phyloP scores from a whole-genome alignment of 2,797 vertebrate species.

The Poeciliopsis turneri region DNA sequence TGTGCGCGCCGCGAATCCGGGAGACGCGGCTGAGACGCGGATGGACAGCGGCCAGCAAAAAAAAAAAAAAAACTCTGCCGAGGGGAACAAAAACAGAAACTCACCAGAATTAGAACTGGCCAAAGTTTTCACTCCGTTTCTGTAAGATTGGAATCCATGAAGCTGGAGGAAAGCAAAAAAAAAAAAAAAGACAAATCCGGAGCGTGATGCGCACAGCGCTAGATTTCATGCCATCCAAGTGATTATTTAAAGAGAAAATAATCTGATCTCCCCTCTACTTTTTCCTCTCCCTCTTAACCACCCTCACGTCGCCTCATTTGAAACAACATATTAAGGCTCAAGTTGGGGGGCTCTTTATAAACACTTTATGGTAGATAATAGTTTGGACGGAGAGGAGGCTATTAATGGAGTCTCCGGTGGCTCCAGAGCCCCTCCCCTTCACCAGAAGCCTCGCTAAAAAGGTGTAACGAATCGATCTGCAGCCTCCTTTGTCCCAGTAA shows the following conservation, averaged over 20 bases:
- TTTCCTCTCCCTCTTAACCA: not conserved
- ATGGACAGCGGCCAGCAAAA: not conserved
- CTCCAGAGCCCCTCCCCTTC: slow-evolving; percentile 93
- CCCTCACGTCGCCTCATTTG: slow-evolving; percentile 42
- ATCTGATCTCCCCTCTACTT: not conserved
- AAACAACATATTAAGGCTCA: slow-evolving; percentile 48
- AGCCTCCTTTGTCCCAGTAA: slow-evolving; percentile 80
- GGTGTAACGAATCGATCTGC: slow-evolving; percentile 95
- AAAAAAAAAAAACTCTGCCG: not conserved
- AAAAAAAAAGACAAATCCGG: slow-evolving; percentile 26
- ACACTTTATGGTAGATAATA: slow-evolving; percentile 76
- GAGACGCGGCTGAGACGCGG: slow-evolving; percentile 35
- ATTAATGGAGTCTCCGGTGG: slow-evolving; percentile 74
- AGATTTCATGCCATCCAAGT: slow-evolving; percentile 38
- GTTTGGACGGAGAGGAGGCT: slow-evolving; percentile 69
- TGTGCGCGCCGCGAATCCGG: slow-evolving; percentile 36
- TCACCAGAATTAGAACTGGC: slow-evolving; percentile 46
- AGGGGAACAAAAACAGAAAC: slow-evolving; percentile 34
- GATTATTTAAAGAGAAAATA: slow-evolving; percentile 27
- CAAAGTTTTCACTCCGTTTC: slow-evolving; percentile 61
- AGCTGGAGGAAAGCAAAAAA: not conserved
- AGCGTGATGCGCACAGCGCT: slow-evolving; percentile 23
- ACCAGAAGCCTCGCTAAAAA: slow-evolving; percentile 89
- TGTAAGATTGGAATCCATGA: slow-evolving; percentile 9
- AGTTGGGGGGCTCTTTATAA: slow-evolving; percentile 71